phyloP scores from a whole-genome alignment of 2,113 vertebrate genomes.

The Chamaea fasciata region DNA sequence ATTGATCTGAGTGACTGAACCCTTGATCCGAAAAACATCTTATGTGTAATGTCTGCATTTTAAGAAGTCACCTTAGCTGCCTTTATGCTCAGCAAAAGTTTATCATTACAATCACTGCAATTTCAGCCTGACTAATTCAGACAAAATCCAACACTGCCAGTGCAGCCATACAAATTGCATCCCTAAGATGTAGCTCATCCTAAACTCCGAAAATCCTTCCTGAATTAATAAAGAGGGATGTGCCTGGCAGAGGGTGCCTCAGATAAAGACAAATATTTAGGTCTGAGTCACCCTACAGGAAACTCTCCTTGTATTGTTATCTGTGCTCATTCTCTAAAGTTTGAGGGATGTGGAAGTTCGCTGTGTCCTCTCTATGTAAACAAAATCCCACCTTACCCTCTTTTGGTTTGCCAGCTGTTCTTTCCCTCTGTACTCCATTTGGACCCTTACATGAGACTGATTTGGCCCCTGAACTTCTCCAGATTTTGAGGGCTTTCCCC shows the following conservation, averaged over 20 bases:
- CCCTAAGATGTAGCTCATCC: not conserved
- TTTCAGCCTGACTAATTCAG: not conserved
- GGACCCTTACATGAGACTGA: not conserved
- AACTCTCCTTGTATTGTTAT: not conserved
- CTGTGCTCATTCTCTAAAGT: not conserved
- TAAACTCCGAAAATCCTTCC: not conserved
- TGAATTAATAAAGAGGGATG: not conserved
- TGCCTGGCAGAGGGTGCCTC: not conserved
- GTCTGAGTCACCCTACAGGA: not conserved
- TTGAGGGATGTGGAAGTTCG: not conserved
- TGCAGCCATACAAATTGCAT: not conserved
- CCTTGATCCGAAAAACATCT: not conserved
- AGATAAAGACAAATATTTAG: not conserved
- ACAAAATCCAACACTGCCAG: not conserved
- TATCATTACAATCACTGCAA: not conserved
- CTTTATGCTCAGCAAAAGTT: not conserved
- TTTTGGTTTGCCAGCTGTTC: not conserved
- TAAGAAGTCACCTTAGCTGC: not conserved
- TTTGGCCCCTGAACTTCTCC: not conserved
- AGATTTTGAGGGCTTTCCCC: not conserved
- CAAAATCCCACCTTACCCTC: not conserved
- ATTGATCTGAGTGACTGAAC: not conserved
- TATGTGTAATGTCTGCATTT: not conserved
- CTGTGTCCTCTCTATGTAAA: not conserved
- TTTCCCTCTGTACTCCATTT: not conserved